Evolutionary conservation across 2,888 invertebrate genomes (phyloP).

Genomic region (Scaptomyza cyrtandrae): DNA sequence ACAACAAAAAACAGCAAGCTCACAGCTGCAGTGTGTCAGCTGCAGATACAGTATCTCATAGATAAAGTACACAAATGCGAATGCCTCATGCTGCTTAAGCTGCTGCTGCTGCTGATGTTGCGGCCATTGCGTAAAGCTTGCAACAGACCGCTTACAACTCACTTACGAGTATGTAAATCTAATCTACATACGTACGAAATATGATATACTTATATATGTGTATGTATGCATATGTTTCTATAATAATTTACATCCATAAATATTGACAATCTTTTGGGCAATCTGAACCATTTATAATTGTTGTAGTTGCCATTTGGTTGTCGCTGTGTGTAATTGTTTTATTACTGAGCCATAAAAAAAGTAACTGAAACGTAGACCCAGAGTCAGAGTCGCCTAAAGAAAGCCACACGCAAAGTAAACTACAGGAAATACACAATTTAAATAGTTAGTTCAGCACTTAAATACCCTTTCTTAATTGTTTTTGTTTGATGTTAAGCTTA

Average conservation of each 20-base stretch:
- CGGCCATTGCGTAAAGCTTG: slow-evolving; percentile 54
- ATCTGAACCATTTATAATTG: slow-evolving; percentile 63
- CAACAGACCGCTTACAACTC: slow-evolving; percentile 37
- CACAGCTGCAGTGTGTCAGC: slow-evolving; percentile 71
- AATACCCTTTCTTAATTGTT: slow-evolving; percentile 20
- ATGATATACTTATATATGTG: slow-evolving; percentile 16
- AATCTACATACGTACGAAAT: slow-evolving; percentile 2
- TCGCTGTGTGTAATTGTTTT: slow-evolving; percentile 54
- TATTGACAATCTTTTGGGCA: slow-evolving; percentile 69
- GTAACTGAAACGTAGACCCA: slow-evolving; percentile 51
- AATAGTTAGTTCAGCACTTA: background rate
- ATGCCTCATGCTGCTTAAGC: slow-evolving; percentile 31
- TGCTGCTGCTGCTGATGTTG: slow-evolving; percentile 40
- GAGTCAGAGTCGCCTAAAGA: slow-evolving; percentile 40
- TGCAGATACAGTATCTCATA: slow-evolving; percentile 64
- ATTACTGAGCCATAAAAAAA: slow-evolving; percentile 73
- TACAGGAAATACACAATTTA: slow-evolving; percentile 9
- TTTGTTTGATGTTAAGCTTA: background rate
- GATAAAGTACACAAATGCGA: slow-evolving; percentile 45
- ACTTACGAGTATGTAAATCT: slow-evolving; percentile 21
- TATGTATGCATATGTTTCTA: slow-evolving; percentile 42
- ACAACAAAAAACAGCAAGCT: slow-evolving; percentile 16
- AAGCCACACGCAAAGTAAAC: slow-evolving; percentile 59
- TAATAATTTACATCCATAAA: slow-evolving; percentile 68
- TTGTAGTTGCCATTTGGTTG: slow-evolving; percentile 42